A percentile compares a stretch with the other conserved stretches of the same genome.
Conservation (phyloP, 1,140 invertebrate species). For the Gerris buenoi region DNA sequence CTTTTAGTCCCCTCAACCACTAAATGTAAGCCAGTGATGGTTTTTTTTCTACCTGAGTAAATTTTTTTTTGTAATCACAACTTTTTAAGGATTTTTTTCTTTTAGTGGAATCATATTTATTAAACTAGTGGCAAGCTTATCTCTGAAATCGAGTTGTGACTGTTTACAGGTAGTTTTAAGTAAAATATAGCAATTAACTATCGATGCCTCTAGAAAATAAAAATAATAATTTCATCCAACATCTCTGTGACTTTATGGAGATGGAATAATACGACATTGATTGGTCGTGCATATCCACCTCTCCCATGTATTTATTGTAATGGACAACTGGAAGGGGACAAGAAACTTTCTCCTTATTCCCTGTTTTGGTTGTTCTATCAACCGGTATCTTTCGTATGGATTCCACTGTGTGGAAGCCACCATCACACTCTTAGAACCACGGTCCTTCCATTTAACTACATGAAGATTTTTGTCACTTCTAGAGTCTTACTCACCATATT, state of each 20-base stretch:
- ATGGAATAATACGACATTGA: background rate
- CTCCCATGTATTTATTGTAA: background rate
- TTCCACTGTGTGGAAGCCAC: background rate
- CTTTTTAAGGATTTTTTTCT: no score
- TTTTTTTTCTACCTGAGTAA: no score
- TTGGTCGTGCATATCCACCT: background rate
- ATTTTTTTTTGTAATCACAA: no score
- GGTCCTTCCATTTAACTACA: background rate
- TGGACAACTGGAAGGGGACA: background rate
- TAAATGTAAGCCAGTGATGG: no score
- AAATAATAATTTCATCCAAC: background rate
- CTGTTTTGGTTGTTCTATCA: background rate
- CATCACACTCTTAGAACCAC: background rate
- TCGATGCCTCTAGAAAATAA: background rate
- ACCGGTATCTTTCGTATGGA: background rate
- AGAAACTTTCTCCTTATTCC: background rate
- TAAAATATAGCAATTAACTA: background rate
- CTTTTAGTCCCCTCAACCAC: no score
- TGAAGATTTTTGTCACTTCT: background rate
- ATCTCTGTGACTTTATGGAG: background rate
- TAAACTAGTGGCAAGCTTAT: background rate
- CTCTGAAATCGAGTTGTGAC: background rate
- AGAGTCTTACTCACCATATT: background rate
- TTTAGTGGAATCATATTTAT: background rate
- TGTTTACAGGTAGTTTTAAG: background rate